phyloP scores from a whole-genome alignment of 2,888 invertebrate genomes.

The Pemphredon lugubris region DNA sequence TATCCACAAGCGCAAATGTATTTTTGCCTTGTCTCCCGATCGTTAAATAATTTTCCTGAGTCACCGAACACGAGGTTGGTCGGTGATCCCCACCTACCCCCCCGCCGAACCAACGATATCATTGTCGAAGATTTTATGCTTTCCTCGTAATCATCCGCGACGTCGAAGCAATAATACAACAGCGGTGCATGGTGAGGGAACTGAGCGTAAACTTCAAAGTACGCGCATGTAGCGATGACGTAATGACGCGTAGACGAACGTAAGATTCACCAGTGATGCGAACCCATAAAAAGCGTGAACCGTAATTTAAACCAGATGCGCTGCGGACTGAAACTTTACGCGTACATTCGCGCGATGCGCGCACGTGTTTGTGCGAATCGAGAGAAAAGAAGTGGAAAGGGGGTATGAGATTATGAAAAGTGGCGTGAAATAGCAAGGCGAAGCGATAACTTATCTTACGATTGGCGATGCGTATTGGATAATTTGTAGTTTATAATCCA shows the following conservation, averaged over 20 bases:
- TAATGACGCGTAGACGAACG: slow-evolving; percentile 36
- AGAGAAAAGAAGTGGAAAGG: slow-evolving; percentile 29
- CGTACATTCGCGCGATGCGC: slow-evolving; percentile 26
- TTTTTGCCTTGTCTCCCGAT: not conserved
- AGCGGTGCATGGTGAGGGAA: slow-evolving; percentile 6
- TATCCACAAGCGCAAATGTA: no score
- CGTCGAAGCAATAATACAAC: not conserved
- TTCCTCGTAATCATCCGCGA: slow-evolving; percentile 15
- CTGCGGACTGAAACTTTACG: slow-evolving; percentile 52
- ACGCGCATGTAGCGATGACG: slow-evolving; percentile 23
- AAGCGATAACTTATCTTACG: no score
- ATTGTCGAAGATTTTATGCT: not conserved
- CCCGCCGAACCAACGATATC: slow-evolving; percentile 10
- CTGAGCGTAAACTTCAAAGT: slow-evolving; percentile 26
- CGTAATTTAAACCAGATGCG: slow-evolving; percentile 69
- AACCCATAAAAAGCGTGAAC: slow-evolving; percentile 51
- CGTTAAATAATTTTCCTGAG: slow-evolving; percentile 13
- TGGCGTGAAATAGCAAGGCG: slow-evolving; percentile 1
- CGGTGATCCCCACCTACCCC: slow-evolving; percentile 13
- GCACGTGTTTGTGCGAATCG: slow-evolving; percentile 16
- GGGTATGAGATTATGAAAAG: slow-evolving; percentile 12
- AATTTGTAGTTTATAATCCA: no score
- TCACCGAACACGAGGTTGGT: slow-evolving; percentile 31
- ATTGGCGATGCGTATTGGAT: no score
- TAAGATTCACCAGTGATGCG: slow-evolving; percentile 40